phyloP scores from a whole-genome alignment of 1,140 invertebrate genomes.

The Aphelinus certus region DNA sequence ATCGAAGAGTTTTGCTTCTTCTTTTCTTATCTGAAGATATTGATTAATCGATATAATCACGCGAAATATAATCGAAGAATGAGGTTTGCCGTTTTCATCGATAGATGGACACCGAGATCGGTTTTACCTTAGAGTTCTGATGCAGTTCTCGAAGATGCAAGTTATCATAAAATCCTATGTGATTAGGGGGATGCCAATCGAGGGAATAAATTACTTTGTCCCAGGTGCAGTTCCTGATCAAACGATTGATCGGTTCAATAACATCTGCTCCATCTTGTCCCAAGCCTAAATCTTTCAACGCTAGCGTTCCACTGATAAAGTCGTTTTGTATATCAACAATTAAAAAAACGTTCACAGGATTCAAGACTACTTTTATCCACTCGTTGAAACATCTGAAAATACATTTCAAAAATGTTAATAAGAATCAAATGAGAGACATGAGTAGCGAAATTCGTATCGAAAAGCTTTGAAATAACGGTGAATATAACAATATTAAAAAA shows the following conservation, averaged over 20 bases:
- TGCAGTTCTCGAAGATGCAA: conserved; percentile 67
- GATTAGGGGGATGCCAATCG: conserved; percentile 85
- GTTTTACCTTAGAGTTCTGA: conserved; percentile 52
- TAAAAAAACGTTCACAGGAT: conserved; percentile 73
- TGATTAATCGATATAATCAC: too few species aligned
- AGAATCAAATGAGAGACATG: too few species aligned
- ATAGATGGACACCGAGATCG: too few species aligned
- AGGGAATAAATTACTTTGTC: conserved; percentile 78
- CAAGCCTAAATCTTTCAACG: conserved; percentile 73
- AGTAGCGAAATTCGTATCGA: too few species aligned
- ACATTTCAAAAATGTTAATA: too few species aligned
- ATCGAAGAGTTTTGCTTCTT: conserved; percentile 74
- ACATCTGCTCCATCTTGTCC: conserved; percentile 74
- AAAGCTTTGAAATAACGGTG: too few species aligned
- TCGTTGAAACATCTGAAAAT: conserved; percentile 48
- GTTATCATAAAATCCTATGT: conserved; percentile 85
- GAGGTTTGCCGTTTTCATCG: too few species aligned
- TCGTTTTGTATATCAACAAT: conserved; percentile 88
- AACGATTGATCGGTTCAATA: conserved; percentile 75
- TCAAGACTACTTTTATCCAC: conserved; percentile 50
- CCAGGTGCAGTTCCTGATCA: conserved; percentile 74
- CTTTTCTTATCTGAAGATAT: conserved; percentile 51
- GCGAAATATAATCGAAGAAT: too few species aligned
- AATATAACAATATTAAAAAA: too few species aligned
- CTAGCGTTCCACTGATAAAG: conserved; percentile 80